Conservation (phyloP, 2,888 invertebrate genomes). For the Nemotelus pantherinus region DNA sequence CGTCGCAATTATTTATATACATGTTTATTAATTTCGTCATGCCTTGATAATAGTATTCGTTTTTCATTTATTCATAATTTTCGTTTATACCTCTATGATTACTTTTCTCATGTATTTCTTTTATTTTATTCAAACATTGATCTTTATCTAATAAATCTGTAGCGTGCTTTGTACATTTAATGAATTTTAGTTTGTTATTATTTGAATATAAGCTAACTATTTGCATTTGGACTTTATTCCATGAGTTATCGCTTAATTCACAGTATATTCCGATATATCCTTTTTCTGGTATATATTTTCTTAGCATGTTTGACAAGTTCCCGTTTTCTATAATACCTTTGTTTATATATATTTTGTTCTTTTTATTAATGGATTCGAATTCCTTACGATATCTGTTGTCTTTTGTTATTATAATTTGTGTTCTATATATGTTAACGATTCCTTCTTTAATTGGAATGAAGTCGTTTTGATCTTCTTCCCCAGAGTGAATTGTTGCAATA, state of each 20-base stretch:
- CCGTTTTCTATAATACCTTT: background rate
- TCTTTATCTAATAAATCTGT: background rate
- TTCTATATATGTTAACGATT: constrained; percentile 5
- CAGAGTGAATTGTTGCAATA: background rate
- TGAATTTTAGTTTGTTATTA: background rate
- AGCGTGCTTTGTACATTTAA: background rate
- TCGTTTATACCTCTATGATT: constrained; percentile 22
- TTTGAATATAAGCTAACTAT: background rate
- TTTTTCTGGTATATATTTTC: constrained; percentile 2
- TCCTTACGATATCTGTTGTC: background rate
- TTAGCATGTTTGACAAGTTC: background rate
- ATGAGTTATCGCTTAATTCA: background rate
- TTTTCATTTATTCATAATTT: constrained; percentile 3
- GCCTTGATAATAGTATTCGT: background rate
- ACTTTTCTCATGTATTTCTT: constrained; percentile 17
- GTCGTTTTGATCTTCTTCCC: constrained; percentile 10
- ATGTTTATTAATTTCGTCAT: constrained; percentile 1
- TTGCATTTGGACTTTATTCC: background rate
- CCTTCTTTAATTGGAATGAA: constrained; percentile 12
- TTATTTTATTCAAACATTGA: background rate
- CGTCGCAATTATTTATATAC: constrained; percentile 15
- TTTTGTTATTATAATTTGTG: background rate
- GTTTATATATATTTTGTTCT: background rate
- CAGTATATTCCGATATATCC: background rate
- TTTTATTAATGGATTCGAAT: background rate